Base-by-base conservation (phyloP, 2,113 vertebrate species). In the Hippocampus comes region DNA sequence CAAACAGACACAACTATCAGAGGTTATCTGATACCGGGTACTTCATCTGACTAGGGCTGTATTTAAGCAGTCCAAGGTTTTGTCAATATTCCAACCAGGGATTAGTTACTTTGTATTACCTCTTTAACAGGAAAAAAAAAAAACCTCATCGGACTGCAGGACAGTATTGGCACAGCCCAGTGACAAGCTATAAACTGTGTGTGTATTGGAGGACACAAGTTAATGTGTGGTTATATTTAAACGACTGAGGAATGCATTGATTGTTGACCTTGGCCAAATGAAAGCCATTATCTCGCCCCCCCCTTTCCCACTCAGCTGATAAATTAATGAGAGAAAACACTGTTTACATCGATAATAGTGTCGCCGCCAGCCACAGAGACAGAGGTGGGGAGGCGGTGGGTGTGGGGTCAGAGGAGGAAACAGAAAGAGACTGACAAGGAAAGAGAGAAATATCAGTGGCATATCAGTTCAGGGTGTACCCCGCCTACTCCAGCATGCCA, bases 201-300 rank as follows among this genome's bases (percentile, higher is more conserved):
- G 76, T 66, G 73, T 75, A 66, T 81, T 79, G 72, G 84, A 68
- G 67, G 70, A 78, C 76, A 82, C 48, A 68, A 84, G 89, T 91
- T 91, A 88, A 89, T 89, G 87, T 89, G 86, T 89, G 82, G 75
- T 85, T 86, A 78, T 86, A 89, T 85, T 89, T 89, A 84, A 90
- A 89, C 87, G 75, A 90, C 89, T 83, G 83, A 86, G 89, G 89
- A 91, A 91, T 91, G 88, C 83, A 88, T 89, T 89, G 87, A 89
- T 83, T 91, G 88, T 91, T 91, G 89, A 89, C 89, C 89, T 88
- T 89, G 89, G 87, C 84, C 86, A 88, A 89, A 91, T 91, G 89
- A 88, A 87, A 84, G 78, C 83, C 88, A 91, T 90, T 91, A 87
- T 87, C 34, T 38, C 34, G 5, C 34, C 34, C 34, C 34, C 34